phyloP scores from a whole-genome alignment of 2,797 vertebrate species.

The Cyprinella venusta region DNA sequence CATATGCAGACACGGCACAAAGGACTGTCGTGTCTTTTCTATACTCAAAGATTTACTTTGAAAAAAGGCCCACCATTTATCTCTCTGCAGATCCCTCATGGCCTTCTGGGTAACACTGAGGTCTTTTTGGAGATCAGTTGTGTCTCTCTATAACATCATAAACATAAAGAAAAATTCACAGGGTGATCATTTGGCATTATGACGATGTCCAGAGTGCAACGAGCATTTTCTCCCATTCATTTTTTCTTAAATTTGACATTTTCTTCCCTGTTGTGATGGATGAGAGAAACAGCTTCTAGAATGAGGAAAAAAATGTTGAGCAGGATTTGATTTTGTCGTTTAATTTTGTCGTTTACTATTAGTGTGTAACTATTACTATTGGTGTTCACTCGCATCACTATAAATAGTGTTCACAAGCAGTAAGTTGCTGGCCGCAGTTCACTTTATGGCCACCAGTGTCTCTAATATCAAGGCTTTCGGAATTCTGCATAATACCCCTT shows the following conservation, averaged over 20 bases:
- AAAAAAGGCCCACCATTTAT: conserved; percentile 71
- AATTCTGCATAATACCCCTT: background rate
- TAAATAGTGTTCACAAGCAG: no score
- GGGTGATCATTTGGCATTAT: background rate
- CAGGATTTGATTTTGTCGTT: background rate
- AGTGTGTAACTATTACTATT: no score
- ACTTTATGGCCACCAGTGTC: background rate
- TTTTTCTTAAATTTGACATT: background rate
- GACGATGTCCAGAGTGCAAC: background rate
- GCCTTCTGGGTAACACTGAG: conserved; percentile 47
- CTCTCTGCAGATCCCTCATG: conserved; percentile 75
- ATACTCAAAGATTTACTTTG: background rate
- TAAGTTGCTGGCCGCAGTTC: background rate
- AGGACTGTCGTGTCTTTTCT: background rate
- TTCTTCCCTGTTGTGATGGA: background rate
- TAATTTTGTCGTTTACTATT: background rate
- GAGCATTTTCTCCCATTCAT: background rate
- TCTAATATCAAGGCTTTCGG: background rate
- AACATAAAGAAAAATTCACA: background rate
- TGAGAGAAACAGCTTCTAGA: background rate
- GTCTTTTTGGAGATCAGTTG: conserved; percentile 64
- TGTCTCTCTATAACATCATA: conserved; percentile 53
- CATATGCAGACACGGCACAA: no score
- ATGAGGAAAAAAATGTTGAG: background rate
- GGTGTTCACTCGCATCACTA: no score